Evolutionary conservation across 1,140 invertebrate species (phyloP).

Genomic region (Carposina sasakii): DNA sequence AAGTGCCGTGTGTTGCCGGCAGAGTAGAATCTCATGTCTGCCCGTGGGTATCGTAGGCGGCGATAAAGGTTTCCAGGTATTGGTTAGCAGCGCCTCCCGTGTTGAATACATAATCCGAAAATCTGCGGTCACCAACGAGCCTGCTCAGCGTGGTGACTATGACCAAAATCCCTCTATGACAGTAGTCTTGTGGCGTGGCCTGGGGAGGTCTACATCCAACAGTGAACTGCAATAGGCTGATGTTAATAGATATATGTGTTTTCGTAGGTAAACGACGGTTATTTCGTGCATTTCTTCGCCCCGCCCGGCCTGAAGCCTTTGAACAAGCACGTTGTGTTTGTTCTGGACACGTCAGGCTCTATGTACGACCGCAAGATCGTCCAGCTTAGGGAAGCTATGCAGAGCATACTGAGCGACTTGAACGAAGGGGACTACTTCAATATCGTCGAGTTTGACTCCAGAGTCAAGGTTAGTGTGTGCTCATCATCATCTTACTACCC

Average conservation of each 20-base stretch:
- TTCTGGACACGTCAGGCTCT: slow-evolving; percentile 81
- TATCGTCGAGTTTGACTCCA: slow-evolving; percentile 76
- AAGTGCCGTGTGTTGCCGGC: too few species aligned
- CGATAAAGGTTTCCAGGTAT: too few species aligned
- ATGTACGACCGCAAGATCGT: slow-evolving; percentile 79
- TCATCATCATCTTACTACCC: not conserved
- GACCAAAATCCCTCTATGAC: too few species aligned
- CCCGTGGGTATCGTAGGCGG: too few species aligned
- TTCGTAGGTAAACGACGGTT: slow-evolving; percentile 79
- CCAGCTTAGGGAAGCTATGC: slow-evolving; percentile 80
- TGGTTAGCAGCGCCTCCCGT: too few species aligned
- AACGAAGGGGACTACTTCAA: slow-evolving; percentile 77
- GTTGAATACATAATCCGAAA: too few species aligned
- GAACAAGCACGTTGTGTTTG: slow-evolving; percentile 81
- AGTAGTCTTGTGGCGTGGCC: too few species aligned
- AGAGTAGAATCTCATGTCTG: too few species aligned
- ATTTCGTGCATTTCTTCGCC: slow-evolving; percentile 85
- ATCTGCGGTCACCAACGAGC: too few species aligned
- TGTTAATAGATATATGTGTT: not conserved
- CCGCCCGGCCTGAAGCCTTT: slow-evolving; percentile 74
- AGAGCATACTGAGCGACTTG: slow-evolving; percentile 76
- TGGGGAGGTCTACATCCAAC: too few species aligned
- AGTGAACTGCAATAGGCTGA: not conserved
- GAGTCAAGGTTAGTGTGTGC: slow-evolving; percentile 65
- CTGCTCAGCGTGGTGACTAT: too few species aligned